Percentiles rank a stretch among this genome's conserved stretches.
phyloP scores from a whole-genome alignment of 2,113 vertebrate species.

The Saguinus imperator region DNA sequence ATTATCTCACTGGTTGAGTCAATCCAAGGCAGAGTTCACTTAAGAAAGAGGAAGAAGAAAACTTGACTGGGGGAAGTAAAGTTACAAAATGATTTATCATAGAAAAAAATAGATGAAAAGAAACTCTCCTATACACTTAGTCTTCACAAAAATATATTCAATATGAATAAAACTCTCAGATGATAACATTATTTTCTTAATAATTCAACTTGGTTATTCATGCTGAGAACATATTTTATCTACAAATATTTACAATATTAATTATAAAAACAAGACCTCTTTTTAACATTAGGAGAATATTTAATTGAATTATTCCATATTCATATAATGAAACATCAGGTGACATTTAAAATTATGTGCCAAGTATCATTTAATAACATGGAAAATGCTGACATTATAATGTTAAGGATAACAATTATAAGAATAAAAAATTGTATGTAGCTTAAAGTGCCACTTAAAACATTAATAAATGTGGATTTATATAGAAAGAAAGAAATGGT shows the following conservation, averaged over 20 bases:
- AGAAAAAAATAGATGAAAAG: background rate
- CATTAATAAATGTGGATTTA: background rate
- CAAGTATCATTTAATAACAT: background rate
- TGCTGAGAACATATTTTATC: background rate
- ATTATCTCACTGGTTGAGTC: background rate
- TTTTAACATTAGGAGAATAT: background rate
- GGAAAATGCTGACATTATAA: background rate
- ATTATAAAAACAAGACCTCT: background rate
- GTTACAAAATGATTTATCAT: background rate
- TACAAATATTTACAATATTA: background rate
- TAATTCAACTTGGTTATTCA: background rate
- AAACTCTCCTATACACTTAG: background rate
- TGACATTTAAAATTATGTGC: background rate
- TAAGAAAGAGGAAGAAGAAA: background rate
- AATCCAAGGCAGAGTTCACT: background rate
- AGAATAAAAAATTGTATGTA: background rate
- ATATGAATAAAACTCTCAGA: background rate
- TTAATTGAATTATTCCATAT: background rate
- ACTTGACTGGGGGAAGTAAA: background rate
- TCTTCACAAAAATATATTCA: conserved; percentile 1
- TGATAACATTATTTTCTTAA: background rate
- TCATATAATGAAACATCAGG: background rate
- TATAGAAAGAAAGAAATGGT: background rate
- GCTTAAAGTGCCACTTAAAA: background rate
- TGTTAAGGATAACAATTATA: background rate